Evolutionary conservation across 1,140 invertebrate genomes (phyloP).

Genomic region (Lordiphosa stackelbergi): DNA sequence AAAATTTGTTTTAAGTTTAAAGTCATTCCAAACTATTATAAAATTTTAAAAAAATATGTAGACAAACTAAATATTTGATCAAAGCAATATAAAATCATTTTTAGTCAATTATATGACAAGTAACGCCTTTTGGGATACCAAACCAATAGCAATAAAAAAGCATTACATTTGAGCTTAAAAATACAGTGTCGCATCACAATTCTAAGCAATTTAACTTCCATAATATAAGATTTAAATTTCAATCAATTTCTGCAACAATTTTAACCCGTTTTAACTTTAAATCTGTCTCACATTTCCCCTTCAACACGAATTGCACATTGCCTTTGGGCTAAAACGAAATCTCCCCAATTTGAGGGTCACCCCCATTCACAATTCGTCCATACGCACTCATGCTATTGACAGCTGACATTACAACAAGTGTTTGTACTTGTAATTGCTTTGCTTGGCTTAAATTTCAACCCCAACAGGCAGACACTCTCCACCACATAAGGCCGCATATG

Average conservation of each 20-base stretch:
- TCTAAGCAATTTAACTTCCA: too few relatives aligned
- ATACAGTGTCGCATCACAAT: too few relatives aligned
- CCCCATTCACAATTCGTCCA: conserved; percentile 15
- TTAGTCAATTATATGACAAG: too few relatives aligned
- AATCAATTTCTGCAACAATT: conserved; percentile 4
- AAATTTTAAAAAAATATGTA: too few relatives aligned
- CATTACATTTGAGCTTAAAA: too few relatives aligned
- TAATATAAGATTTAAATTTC: neutral
- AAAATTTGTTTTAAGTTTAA: too few relatives aligned
- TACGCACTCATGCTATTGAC: conserved; percentile 36
- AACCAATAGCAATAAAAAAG: too few relatives aligned
- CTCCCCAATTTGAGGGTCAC: conserved; percentile 19
- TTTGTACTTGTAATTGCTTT: conserved; percentile 52
- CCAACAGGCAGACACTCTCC: conserved; percentile 6
- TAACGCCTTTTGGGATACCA: too few relatives aligned
- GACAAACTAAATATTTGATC: too few relatives aligned
- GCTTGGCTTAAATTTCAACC: conserved; percentile 39
- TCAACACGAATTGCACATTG: neutral
- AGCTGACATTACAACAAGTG: conserved; percentile 55
- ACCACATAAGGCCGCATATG: conserved; percentile 10
- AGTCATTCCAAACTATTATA: too few relatives aligned
- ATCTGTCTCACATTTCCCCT: conserved; percentile 4
- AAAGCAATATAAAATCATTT: too few relatives aligned
- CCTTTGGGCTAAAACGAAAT: conserved; percentile 15
- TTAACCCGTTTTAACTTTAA: conserved; percentile 13